Conservation (phyloP, 2,113 vertebrate species). For the Corynorhinus townsendii region DNA sequence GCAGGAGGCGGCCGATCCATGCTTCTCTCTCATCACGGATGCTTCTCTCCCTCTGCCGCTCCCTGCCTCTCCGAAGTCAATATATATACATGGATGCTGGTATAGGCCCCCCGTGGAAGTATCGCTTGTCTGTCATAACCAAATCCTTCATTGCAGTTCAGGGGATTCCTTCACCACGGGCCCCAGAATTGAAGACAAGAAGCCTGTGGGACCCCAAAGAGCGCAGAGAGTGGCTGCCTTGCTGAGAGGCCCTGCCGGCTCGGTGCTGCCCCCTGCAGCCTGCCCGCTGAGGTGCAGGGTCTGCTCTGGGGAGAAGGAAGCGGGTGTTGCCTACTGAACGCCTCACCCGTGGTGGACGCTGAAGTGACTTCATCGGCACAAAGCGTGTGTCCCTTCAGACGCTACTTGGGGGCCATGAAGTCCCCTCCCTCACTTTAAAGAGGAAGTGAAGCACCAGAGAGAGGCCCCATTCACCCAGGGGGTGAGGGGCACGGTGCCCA, state of each 20-base stretch:
- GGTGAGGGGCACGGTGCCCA: fast-evolving
- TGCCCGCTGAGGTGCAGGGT: background rate
- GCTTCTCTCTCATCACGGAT: too few relatives aligned
- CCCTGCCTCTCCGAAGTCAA: too few relatives aligned
- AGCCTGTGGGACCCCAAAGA: background rate
- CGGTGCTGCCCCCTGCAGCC: background rate
- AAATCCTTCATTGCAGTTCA: background rate
- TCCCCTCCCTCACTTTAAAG: background rate
- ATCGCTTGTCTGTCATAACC: background rate
- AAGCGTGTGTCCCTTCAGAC: background rate
- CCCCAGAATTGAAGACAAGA: background rate
- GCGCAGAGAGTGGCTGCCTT: background rate
- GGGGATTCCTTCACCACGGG: background rate
- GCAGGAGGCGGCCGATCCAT: too few relatives aligned
- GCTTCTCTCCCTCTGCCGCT: too few relatives aligned
- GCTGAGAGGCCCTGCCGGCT: background rate
- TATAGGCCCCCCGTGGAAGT: background rate
- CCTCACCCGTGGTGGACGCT: too few relatives aligned
- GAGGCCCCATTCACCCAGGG: background rate
- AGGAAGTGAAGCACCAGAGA: background rate
- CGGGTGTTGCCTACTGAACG: background rate
- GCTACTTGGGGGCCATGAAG: background rate
- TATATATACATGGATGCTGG: too few relatives aligned
- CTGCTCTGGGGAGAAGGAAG: too few relatives aligned
- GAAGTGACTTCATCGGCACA: background rate